A percentile compares a stretch with the other conserved stretches of the same genome.
phyloP scores from a whole-genome alignment of 2,888 invertebrate species.

The Eulithis prunata region DNA sequence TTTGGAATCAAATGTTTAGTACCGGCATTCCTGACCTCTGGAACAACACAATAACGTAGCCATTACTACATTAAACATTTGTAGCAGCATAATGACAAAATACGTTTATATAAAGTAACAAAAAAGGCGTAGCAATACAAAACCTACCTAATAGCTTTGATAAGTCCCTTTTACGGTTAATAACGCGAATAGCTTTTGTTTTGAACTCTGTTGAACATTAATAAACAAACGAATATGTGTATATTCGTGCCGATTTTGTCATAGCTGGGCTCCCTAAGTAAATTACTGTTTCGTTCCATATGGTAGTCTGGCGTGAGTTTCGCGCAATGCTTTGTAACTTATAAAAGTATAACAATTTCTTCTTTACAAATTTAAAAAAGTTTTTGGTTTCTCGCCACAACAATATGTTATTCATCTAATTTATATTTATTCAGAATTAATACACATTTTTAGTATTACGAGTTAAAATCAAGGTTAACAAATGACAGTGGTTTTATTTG shows the following conservation, averaged over 20 bases:
- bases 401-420: no score
- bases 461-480: conserved; percentile 41
- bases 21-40: conserved; percentile 18
- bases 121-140: conserved; percentile 26
- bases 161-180: conserved; percentile 15
- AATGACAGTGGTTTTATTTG: conserved; percentile 54
- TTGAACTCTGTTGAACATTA: conserved; percentile 9
- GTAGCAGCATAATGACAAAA: conserved; percentile 21
- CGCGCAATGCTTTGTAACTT: not conserved
- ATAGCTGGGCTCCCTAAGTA: not conserved
- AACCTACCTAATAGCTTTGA: conserved; percentile 10
- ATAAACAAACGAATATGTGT: conserved; percentile 10
- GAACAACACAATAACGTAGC: conserved; percentile 14
- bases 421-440: not conserved
- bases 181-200: conserved; percentile 12
- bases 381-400: no score
- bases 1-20: conserved; percentile 19
- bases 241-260: conserved; percentile 16
- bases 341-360: not conserved
- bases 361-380: no score
- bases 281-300: not conserved
- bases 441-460: conserved; percentile 15
- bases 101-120: conserved; percentile 12
- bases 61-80: conserved; percentile 25
- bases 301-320: not conserved